These are phyloP conservation scores for Zelleria hepariella DNA, from an alignment of 2,888 invertebrate species.

Conservation along the genomic window DNA sequence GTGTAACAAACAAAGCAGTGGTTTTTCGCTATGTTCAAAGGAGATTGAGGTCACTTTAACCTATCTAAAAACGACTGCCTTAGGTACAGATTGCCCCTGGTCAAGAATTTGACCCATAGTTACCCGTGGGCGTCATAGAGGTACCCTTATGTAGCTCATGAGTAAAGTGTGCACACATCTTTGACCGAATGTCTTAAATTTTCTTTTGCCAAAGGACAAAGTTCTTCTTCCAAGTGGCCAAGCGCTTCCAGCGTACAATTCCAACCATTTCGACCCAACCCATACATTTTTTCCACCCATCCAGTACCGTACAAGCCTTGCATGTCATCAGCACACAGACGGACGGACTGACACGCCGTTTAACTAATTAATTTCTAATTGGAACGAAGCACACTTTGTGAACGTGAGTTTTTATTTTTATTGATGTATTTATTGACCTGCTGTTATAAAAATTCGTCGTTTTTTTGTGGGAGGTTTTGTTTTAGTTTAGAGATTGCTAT, in stretches of 20 bases:
- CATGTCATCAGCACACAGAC: not conserved
- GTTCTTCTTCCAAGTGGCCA: not conserved
- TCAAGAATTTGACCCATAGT: no score
- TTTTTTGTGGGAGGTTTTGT: not conserved
- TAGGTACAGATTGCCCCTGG: no score
- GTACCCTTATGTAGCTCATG: no score
- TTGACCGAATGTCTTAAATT: no score
- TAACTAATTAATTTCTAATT: slow-evolving; percentile 27
- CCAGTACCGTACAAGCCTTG: not conserved
- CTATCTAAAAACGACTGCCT: no score
- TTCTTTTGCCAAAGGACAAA: no score
- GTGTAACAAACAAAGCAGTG: no score
- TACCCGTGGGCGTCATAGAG: no score
- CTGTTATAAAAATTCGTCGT: not conserved
- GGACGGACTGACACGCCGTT: slow-evolving; percentile 1
- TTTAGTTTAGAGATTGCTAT: not conserved
- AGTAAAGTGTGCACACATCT: no score
- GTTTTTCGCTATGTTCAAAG: no score
- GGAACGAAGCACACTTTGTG: slow-evolving; percentile 8
- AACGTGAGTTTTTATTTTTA: not conserved
- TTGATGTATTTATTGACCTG: not conserved
- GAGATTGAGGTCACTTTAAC: no score
- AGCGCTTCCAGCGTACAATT: not conserved
- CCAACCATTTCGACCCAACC: not conserved
- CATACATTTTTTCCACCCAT: not conserved